A percentile compares a stretch with the other conserved stretches of the same genome.
phyloP scores from a whole-genome alignment of 2,113 vertebrate species.

The Coptodon rendalli region DNA sequence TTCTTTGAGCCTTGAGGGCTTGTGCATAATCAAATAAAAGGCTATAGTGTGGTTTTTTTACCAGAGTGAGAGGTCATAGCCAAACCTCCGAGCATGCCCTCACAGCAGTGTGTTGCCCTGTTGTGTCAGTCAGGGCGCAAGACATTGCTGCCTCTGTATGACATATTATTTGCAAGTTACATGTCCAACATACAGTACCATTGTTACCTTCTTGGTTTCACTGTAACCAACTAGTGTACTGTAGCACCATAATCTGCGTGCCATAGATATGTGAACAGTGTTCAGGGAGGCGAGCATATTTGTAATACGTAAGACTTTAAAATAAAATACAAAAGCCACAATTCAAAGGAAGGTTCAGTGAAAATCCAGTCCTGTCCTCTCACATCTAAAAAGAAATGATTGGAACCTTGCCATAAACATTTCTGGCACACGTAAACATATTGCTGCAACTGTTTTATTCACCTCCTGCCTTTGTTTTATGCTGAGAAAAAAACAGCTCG shows the following conservation, averaged over 20 bases:
- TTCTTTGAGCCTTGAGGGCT: slow-evolving; percentile 50
- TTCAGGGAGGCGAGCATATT: not conserved
- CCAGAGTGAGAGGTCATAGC: slow-evolving; percentile 30
- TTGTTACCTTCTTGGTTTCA: not conserved
- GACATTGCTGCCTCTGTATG: slow-evolving; percentile 34
- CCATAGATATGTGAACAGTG: not conserved
- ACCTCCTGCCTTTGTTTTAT: slow-evolving; percentile 47
- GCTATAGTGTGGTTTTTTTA: slow-evolving; percentile 23
- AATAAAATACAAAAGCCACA: not conserved
- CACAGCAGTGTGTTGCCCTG: slow-evolving; percentile 20
- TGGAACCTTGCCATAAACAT: slow-evolving; percentile 8
- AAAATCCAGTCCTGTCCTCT: not conserved
- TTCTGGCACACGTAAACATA: slow-evolving; percentile 44
- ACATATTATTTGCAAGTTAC: not conserved
- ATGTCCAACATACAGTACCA: not conserved
- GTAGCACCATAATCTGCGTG: not conserved
- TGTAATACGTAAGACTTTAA: not conserved
- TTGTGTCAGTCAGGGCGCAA: slow-evolving; percentile 58
- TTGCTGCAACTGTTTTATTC: slow-evolving; percentile 13
- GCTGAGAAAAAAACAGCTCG: slow-evolving; percentile 57
- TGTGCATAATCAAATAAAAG: slow-evolving; percentile 47
- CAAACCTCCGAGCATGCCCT: slow-evolving; percentile 32
- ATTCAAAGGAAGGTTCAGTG: not conserved
- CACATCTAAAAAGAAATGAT: not conserved
- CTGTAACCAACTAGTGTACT: not conserved